phyloP scores from a whole-genome alignment of 2,888 invertebrate species.

The Drosophila hamatofila region DNA sequence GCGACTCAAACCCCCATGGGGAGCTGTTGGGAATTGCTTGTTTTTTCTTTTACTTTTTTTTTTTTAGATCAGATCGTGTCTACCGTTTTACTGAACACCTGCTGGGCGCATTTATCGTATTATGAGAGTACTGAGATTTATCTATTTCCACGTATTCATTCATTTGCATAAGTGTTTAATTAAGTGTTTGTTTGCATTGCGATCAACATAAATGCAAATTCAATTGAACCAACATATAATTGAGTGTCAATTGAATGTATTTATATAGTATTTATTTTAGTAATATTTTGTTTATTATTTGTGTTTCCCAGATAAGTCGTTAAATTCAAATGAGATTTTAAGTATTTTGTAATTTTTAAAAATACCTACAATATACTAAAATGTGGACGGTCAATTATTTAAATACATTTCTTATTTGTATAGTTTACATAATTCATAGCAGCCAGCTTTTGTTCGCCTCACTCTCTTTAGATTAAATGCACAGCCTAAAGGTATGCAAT shows the following conservation, averaged over 20 bases:
- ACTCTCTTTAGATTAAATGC: not conserved
- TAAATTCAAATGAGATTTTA: no score
- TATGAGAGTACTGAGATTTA: not conserved
- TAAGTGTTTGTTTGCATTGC: not conserved
- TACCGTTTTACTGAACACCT: slow-evolving; percentile 25
- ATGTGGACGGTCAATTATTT: no score
- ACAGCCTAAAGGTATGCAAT: not conserved
- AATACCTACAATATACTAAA: no score
- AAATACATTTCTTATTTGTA: no score
- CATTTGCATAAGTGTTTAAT: slow-evolving; percentile 18
- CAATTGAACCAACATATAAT: not conserved
- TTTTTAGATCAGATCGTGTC: slow-evolving; percentile 17
- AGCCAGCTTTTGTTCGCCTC: not conserved
- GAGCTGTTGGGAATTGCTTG: slow-evolving; percentile 5
- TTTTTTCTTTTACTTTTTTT: not conserved
- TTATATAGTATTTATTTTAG: not conserved
- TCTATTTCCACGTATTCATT: slow-evolving; percentile 24
- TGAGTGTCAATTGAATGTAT: not conserved
- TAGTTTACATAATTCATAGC: not conserved
- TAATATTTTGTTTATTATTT: not conserved
- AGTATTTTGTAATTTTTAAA: no score
- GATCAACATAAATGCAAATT: not conserved
- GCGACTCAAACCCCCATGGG: not conserved
- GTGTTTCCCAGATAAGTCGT: no score
- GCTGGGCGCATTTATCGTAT: not conserved